phyloP scores from a whole-genome alignment of 2,888 invertebrate genomes.

The Caprella mutica region DNA sequence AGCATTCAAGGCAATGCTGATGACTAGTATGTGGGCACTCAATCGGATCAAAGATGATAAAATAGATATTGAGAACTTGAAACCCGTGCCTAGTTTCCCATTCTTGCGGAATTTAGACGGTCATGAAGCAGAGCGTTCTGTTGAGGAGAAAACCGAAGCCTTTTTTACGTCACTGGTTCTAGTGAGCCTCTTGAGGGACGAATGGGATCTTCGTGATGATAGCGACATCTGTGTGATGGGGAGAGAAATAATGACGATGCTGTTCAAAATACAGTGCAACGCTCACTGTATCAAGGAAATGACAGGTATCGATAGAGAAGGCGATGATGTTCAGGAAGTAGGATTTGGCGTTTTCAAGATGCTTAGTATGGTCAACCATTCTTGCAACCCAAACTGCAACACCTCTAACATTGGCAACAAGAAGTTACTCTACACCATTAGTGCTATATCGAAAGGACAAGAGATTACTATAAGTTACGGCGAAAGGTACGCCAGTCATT shows the following conservation, averaged over 20 bases:
- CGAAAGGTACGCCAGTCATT: conserved; percentile 41
- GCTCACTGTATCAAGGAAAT: conserved; percentile 24
- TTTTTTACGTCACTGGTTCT: neutral
- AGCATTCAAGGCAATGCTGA: conserved; percentile 13
- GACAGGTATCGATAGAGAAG: neutral
- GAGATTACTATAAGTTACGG: conserved; percentile 46
- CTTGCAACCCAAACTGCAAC: conserved; percentile 44
- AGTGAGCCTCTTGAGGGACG: too few relatives aligned
- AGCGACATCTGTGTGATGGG: conserved; percentile 18
- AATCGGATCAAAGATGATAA: too few relatives aligned
- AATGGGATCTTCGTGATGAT: neutral
- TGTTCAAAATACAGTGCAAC: conserved; percentile 26
- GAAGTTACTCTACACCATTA: conserved; percentile 37
- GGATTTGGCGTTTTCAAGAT: conserved; percentile 45
- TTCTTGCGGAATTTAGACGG: conserved; percentile 11
- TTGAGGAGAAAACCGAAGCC: conserved; percentile 2
- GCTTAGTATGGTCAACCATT: conserved; percentile 44
- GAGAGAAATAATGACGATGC: conserved; percentile 17
- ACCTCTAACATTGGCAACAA: conserved; percentile 39
- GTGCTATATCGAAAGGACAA: conserved; percentile 41
- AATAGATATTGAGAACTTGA: too few relatives aligned
- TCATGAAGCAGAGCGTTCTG: neutral
- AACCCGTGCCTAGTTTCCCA: too few relatives aligned
- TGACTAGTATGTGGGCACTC: too few relatives aligned
- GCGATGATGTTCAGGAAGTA: conserved; percentile 35